Evolutionary conservation across 64 coral and sea anemone genomes (phyloP).

Genomic region (Pocillopora damicornis): DNA sequence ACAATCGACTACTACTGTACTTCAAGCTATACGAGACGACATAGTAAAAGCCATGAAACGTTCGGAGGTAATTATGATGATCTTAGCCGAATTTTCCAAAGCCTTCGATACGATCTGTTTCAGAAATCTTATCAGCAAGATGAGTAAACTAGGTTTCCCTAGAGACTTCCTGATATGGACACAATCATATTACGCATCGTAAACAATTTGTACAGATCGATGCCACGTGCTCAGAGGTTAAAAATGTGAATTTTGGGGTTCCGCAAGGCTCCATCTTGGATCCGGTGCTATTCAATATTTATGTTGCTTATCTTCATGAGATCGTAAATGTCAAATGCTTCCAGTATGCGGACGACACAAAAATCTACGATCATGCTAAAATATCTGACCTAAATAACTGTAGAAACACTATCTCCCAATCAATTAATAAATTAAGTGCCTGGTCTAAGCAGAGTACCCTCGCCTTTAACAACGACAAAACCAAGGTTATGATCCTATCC

Average conservation of each 20-base stretch:
- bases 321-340: conserved; percentile 28
- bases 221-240: conserved; percentile 21
- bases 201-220: conserved; percentile 34
- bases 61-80: conserved; percentile 49
- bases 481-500: conserved; percentile 59
- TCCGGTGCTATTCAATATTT: not conserved
- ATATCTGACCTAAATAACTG: conserved; percentile 38
- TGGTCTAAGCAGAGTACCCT: conserved; percentile 49
- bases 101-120: conserved; percentile 45
- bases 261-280: not conserved
- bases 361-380: conserved; percentile 18
- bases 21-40: conserved; percentile 52
- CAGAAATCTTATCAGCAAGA: conserved; percentile 23
- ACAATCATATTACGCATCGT: conserved; percentile 24
- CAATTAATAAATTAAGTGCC: conserved; percentile 40
- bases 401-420: conserved; percentile 24
- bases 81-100: conserved; percentile 51
- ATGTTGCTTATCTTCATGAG: conserved; percentile 26
- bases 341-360: conserved; percentile 17
- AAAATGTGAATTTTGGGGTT: not conserved
- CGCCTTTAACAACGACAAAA: conserved; percentile 49
- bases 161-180: conserved; percentile 26
- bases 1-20: conserved; percentile 57
- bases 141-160: not conserved
- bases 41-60: conserved; percentile 57